Base-by-base conservation (phyloP, 2,797 vertebrate genomes). In the Microtus californicus region DNA sequence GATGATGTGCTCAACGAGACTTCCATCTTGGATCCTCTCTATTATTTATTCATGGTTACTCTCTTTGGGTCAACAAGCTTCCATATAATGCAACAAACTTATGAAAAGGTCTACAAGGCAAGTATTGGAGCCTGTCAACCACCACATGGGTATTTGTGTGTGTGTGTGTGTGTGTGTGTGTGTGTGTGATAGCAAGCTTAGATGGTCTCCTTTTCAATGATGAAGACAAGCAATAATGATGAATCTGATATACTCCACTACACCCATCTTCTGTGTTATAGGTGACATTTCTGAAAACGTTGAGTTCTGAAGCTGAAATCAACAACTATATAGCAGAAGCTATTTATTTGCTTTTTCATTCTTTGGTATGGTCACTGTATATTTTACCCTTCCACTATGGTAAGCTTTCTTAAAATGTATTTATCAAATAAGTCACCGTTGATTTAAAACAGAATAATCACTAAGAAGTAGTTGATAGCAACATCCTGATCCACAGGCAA, bases 351-450 rank as follows among this genome's bases (percentile, higher is more conserved):
- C 37, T 45, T 17, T 51, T 29, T 56, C 1, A 31, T 71, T 71
- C 54, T 48, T 80, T 23, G 63, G 13, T 17, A 31, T 21, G 6
- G 13, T 48, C 6, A 69, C 59, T 82, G 51, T 67, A 17, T 25
- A 34, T 65, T 78, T 82, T 87, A 37, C 15, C n/a, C 4, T 88
- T 78, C 80, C 11, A 12, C 14, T n/a, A 2, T 61, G 54, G 34
- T 51, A 78, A 51, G 0, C 0, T n/a, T 83, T 78, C 85, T 89
- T 94, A 82, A 97, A 74, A 83, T 82, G 48, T 10, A 37, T 1
- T 51, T 40, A 73, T 54, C 37, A 63, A 73, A 74, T 48, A n/a
- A 69, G 45, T 65, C 15, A 54, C 65, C 54, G 31, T 37, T 61
- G 3, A 78, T 83, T 89, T 95, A 27, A 65, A 81, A 59, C n/a